Percentiles rank a stretch among this genome's conserved stretches.
phyloP scores from a whole-genome alignment of 1,140 invertebrate genomes.

The Hirudo medicinalis region DNA sequence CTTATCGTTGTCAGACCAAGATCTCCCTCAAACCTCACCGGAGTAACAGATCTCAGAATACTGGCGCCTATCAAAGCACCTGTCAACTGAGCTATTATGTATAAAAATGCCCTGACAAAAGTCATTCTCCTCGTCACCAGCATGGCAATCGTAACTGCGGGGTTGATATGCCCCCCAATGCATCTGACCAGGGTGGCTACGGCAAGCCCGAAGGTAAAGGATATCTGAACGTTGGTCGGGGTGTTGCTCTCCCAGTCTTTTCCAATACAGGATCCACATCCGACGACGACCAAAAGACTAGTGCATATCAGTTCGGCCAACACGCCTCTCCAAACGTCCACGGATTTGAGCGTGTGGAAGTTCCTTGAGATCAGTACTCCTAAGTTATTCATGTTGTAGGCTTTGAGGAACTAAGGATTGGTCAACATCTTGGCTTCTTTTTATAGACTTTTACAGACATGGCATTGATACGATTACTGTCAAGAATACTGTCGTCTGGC shows the following conservation, averaged over 20 bases:
- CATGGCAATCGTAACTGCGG: slow-evolving; percentile 67
- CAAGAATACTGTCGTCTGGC: too few relatives aligned
- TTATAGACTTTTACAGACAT: too few relatives aligned
- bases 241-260: slow-evolving; percentile 54
- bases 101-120: slow-evolving; percentile 32
- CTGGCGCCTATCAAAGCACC: slow-evolving; percentile 65
- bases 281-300: slow-evolving; percentile 17
- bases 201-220: slow-evolving; percentile 33
- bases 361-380: not conserved
- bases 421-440: too few relatives aligned
- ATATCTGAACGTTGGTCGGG: slow-evolving; percentile 51
- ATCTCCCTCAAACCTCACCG: slow-evolving; percentile 39
- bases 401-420: too few relatives aligned
- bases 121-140: slow-evolving; percentile 29
- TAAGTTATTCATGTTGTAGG: too few relatives aligned
- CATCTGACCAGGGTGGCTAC: slow-evolving; percentile 37
- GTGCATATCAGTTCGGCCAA: slow-evolving; percentile 51
- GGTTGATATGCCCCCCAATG: slow-evolving; percentile 77
- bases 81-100: slow-evolving; percentile 41
- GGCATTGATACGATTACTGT: too few relatives aligned
- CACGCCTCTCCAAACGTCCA: slow-evolving; percentile 75
- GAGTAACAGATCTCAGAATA: slow-evolving; percentile 47
- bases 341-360: slow-evolving; percentile 22
- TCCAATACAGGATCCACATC: slow-evolving; percentile 19
- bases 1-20: slow-evolving; percentile 48